Conservation (phyloP, 2,797 vertebrate genomes). For the Lepus townsendii region DNA sequence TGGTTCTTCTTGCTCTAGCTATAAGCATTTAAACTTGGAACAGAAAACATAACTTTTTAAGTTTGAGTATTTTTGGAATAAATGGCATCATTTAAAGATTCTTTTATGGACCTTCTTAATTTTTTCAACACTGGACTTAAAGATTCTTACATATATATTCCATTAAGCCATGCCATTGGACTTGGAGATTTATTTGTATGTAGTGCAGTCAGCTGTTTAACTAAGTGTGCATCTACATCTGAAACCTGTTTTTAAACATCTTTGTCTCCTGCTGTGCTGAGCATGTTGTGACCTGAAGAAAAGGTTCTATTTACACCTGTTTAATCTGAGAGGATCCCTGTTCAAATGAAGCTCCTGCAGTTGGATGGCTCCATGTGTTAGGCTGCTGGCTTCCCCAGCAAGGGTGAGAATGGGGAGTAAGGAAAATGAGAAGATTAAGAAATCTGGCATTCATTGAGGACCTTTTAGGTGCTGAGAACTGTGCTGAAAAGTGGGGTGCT, state of each 20-base stretch:
- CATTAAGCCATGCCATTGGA: not conserved
- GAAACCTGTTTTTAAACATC: not conserved
- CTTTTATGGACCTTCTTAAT: not conserved
- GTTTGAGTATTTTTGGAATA: slow-evolving; percentile 44
- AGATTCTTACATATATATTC: not conserved
- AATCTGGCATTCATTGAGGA: not conserved
- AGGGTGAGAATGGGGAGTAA: not conserved
- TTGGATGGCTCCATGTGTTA: not conserved
- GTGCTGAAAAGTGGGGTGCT: not conserved
- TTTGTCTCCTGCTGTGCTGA: slow-evolving; percentile 1
- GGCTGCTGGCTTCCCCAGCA: not conserved
- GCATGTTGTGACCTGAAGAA: not conserved
- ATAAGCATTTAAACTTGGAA: slow-evolving; percentile 66
- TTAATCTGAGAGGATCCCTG: not conserved
- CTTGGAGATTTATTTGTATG: not conserved
- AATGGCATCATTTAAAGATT: slow-evolving; percentile 50
- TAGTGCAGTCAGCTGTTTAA: slow-evolving; percentile 48
- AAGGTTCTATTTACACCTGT: not conserved
- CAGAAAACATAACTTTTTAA: slow-evolving; percentile 52
- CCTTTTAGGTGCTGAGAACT: not conserved
- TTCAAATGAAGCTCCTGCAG: not conserved
- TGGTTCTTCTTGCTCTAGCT: slow-evolving; percentile 65
- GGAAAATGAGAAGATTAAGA: not conserved
- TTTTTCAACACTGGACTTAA: slow-evolving; percentile 30
- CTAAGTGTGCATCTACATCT: not conserved